Conservation (phyloP, 1,140 invertebrate genomes). For the Diorhabda carinulata region DNA sequence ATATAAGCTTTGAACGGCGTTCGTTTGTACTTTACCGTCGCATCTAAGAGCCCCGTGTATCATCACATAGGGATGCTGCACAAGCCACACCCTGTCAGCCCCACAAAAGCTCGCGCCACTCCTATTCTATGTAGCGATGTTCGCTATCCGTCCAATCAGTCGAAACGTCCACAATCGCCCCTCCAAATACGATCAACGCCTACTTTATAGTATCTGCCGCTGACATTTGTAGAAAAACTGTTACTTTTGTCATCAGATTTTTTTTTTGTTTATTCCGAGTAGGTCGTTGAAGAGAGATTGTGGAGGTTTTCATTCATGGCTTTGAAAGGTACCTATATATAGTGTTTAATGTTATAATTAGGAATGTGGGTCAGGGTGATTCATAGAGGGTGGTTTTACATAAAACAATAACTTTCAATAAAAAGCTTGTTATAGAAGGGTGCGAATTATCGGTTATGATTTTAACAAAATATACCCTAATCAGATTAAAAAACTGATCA, state of each 20-base stretch:
- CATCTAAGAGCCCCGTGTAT: slow-evolving; percentile 35
- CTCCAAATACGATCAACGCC: slow-evolving; percentile 9
- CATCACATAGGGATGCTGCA: slow-evolving; percentile 40
- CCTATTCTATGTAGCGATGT: slow-evolving; percentile 14
- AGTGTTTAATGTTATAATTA: too few relatives aligned
- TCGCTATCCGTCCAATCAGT: slow-evolving; percentile 33
- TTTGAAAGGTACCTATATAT: too few relatives aligned
- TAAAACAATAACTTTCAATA: too few relatives aligned
- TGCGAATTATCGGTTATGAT: too few relatives aligned
- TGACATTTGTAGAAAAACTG: slow-evolving; percentile 15
- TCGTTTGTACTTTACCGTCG: slow-evolving; percentile 29
- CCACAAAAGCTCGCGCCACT: slow-evolving; percentile 20
- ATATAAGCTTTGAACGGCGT: slow-evolving; percentile 8
- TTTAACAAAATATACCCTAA: too few relatives aligned
- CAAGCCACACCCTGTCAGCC: slow-evolving; percentile 29
- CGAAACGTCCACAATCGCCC: slow-evolving; percentile 22
- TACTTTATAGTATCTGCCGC: neutral
- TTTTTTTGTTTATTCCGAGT: too few relatives aligned
- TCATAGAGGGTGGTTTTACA: too few relatives aligned
- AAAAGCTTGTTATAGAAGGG: too few relatives aligned
- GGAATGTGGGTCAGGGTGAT: too few relatives aligned
- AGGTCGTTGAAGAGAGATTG: too few relatives aligned
- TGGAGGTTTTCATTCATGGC: too few relatives aligned
- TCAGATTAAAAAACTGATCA: too few relatives aligned
- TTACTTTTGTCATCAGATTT: neutral